Conservation (phyloP, 2,797 vertebrate species). For the Sylvilagus floridanus region DNA sequence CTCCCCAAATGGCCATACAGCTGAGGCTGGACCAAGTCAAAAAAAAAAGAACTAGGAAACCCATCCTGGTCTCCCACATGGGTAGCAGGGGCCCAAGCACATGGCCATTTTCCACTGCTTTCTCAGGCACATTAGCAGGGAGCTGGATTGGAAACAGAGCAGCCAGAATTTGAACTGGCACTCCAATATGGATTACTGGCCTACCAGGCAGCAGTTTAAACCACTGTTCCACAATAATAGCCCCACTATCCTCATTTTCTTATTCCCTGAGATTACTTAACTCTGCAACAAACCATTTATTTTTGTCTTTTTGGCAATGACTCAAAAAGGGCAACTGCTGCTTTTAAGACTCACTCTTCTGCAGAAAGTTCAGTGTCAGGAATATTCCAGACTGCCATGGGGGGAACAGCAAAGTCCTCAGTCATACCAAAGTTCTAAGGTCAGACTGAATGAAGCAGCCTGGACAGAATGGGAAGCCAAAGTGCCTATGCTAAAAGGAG, state of each 20-base stretch:
- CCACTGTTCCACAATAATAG: too few relatives aligned
- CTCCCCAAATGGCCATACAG: too few relatives aligned
- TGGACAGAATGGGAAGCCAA: not conserved
- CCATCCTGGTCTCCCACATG: too few relatives aligned
- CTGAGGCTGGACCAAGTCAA: too few relatives aligned
- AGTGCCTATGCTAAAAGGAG: not conserved
- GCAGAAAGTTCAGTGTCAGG: not conserved
- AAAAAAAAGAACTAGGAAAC: too few relatives aligned
- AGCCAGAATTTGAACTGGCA: too few relatives aligned
- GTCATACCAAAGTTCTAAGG: not conserved
- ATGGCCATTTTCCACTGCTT: too few relatives aligned
- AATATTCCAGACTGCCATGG: not conserved
- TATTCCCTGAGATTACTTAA: not conserved
- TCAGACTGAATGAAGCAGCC: not conserved
- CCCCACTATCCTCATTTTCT: not conserved
- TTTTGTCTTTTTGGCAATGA: not conserved
- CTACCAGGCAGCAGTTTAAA: too few relatives aligned
- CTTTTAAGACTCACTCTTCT: not conserved
- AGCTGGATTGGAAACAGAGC: too few relatives aligned
- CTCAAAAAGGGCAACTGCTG: constrained; percentile 17
- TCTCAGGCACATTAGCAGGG: too few relatives aligned
- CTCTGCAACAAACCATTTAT: not conserved
- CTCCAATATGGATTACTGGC: too few relatives aligned
- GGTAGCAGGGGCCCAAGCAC: too few relatives aligned
- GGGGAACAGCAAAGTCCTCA: not conserved